Evolutionary conservation across 2,888 invertebrate species (phyloP), one percentile per base, ranked within the genome.

Genomic region (Bombylius major): DNA sequence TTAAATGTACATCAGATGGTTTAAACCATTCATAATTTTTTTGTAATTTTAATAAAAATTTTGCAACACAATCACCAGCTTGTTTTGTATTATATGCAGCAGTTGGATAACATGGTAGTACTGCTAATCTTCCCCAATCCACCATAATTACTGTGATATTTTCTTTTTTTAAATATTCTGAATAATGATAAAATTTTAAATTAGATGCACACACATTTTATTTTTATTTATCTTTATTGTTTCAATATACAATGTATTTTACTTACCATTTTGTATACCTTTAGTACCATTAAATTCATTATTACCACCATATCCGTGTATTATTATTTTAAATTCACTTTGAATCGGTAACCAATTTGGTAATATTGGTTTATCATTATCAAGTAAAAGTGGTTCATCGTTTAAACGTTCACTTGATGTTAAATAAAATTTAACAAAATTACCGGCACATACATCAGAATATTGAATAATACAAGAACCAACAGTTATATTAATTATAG

Each of bases 31-130:
- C 32, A 50, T 72, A 70, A 31, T 63, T 60, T 4, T 56, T 50
- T 9, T 58, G 53, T 11, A 64, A 50, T 36, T 42, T 68, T 0
- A 72, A 61, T 33, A 78, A 64, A 56, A 81, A 65, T 55, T 77
- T 73, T 0, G 79, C 78, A 3, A 79, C 62, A 62, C 82, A 82
- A 57, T 77, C 72, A 1, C 80, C 81, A 1, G 80, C 80, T 63
- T 81, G 79, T 60, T 76, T 77, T 1, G 80, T 78, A 64, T 82
- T 81, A 51, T 78, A 69, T 6, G 78, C 80, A 0, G 80, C 80
- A 1, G 77, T 69, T 1, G 78, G 76, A 62, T 82, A 82, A 52
- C 82, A 82, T 0, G 81, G 81, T 0, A 73, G 69, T 3, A 64
- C 63, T 0, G 79, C 75, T 34, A 81, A 63, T 5, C 71, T 65